phyloP scores from a whole-genome alignment of 2,113 vertebrate genomes.

The Chunga burmeisteri region DNA sequence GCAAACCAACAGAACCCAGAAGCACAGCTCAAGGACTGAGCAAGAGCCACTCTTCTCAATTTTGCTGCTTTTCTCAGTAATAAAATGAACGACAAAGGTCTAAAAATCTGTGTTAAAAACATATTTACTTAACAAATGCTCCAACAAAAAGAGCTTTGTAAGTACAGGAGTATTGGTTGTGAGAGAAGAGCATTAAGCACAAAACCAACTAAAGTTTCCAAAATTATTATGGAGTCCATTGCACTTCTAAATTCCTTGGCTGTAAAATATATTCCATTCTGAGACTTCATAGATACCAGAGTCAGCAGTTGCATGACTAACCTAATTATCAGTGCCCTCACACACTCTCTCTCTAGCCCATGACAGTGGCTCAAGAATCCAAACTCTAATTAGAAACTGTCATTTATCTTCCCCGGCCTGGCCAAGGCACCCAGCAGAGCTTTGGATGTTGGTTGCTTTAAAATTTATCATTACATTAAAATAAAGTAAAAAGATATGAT shows the following conservation, averaged over 20 bases:
- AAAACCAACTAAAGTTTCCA: background rate
- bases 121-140: background rate
- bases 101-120: background rate
- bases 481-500: background rate
- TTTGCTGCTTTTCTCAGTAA: background rate
- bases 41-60: background rate
- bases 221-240: background rate
- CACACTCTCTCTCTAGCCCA: background rate
- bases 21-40: background rate
- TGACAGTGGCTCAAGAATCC: slow-evolving; percentile 8
- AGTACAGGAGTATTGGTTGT: background rate
- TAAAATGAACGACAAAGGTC: background rate
- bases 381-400: slow-evolving; percentile 16
- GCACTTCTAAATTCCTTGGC: background rate
- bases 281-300: background rate
- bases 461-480: slow-evolving; percentile 13
- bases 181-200: background rate
- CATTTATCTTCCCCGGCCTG: background rate
- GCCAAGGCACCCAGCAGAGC: background rate
- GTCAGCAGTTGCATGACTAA: slow-evolving; percentile 5
- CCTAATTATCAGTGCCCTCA: background rate
- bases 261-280: background rate
- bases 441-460: background rate
- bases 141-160: background rate
- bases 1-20: background rate